These are phyloP conservation scores for Tetramorium simillimum DNA, from an alignment of 1,140 invertebrate species.

Conservation along the genomic window DNA sequence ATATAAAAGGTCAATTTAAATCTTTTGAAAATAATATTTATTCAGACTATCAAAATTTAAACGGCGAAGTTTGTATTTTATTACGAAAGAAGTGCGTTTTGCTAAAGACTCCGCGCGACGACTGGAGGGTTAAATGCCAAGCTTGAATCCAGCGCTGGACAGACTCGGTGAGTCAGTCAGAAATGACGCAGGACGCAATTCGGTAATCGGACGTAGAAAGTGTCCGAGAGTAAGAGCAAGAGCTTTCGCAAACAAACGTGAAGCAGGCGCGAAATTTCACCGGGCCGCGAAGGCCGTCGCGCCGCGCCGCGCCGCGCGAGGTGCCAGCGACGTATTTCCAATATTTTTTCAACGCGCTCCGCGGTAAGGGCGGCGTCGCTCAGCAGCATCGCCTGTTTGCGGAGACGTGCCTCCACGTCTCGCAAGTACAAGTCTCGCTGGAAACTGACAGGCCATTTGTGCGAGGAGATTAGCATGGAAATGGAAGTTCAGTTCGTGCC, in stretches of 20 bases:
- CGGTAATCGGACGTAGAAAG: constrained; percentile 50
- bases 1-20: too few species aligned
- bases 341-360: constrained; percentile 26
- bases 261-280: constrained; percentile 53
- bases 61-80: too few species aligned
- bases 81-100: too few species aligned
- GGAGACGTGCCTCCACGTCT: constrained; percentile 18
- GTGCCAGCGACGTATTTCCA: constrained; percentile 25
- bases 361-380: neutral
- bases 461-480: constrained; percentile 56
- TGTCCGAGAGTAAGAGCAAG: constrained; percentile 33
- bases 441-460: constrained; percentile 49
- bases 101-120: too few species aligned
- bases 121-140: too few species aligned
- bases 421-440: constrained; percentile 21
- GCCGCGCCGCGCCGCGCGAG: neutral
- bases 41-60: too few species aligned
- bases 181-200: constrained; percentile 55
- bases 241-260: constrained; percentile 53
- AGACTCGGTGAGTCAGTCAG: too few species aligned
- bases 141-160: neutral
- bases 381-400: neutral
- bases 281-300: neutral
- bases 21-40: too few species aligned
- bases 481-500: constrained; percentile 35